A percentile compares a stretch with the other conserved stretches of the same genome.
These are phyloP conservation scores for Cremastobaeus sp. DNA, from an alignment of 2,888 invertebrate genomes.

Conservation along the genomic window DNA sequence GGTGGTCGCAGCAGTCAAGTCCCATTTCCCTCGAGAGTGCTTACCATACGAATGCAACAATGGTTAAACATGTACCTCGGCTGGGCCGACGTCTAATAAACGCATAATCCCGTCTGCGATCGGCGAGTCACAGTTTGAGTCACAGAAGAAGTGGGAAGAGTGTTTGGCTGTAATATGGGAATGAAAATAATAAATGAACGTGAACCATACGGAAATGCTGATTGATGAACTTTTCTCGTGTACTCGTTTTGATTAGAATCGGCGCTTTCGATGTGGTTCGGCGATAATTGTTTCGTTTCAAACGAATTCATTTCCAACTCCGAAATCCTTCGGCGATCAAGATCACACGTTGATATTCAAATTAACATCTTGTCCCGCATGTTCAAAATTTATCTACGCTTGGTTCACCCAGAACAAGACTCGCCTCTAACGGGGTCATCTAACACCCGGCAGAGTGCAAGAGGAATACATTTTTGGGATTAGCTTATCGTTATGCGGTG, in stretches of 20 bases:
- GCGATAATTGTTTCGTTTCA: conserved; percentile 21
- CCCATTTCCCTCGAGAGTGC: conserved; percentile 20
- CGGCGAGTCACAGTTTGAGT: conserved; percentile 29
- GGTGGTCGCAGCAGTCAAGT: conserved; percentile 31
- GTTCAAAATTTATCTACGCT: conserved; percentile 33
- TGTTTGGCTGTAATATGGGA: too few species aligned
- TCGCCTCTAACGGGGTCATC: conserved; percentile 58
- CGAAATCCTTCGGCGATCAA: conserved; percentile 27
- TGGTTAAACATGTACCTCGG: conserved; percentile 39
- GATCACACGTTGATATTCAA: conserved; percentile 54
- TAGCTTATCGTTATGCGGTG: conserved; percentile 72
- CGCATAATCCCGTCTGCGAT: conserved; percentile 51
- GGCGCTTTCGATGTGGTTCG: neutral
- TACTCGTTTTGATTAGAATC: too few species aligned
- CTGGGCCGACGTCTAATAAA: conserved; percentile 25
- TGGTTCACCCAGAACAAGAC: conserved; percentile 29
- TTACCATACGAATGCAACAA: conserved; percentile 48
- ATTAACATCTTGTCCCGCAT: conserved; percentile 55
- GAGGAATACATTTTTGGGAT: conserved; percentile 77
- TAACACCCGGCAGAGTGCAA: conserved; percentile 72
- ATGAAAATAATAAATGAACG: too few species aligned
- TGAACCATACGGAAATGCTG: too few species aligned
- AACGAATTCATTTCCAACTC: conserved; percentile 15
- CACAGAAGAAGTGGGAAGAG: conserved; percentile 9
- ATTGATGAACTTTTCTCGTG: too few species aligned